phyloP scores from a whole-genome alignment of 2,113 vertebrate species.

The Prinia subflava region DNA sequence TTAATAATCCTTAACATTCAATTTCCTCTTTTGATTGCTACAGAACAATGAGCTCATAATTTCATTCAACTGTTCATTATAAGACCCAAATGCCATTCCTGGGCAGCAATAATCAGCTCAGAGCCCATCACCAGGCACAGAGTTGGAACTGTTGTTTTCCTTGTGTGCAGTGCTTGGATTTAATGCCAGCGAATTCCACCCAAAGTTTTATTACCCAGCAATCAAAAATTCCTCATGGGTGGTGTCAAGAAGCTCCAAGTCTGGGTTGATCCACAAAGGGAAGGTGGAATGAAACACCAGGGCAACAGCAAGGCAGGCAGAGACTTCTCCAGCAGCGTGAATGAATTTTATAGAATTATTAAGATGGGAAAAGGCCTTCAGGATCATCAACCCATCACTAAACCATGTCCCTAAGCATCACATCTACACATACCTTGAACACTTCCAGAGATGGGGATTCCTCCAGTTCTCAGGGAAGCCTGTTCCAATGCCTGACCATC shows the following conservation, averaged over 20 bases:
- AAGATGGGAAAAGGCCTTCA: not conserved
- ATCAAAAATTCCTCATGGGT: not conserved
- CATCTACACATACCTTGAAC: not conserved
- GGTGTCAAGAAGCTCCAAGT: not conserved
- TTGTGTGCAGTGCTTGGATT: not conserved
- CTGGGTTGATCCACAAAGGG: not conserved
- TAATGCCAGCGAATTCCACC: not conserved
- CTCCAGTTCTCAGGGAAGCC: not conserved
- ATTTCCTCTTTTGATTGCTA: slow-evolving; percentile 46
- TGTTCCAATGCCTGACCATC: not conserved
- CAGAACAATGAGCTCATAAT: slow-evolving; percentile 38
- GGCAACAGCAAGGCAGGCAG: not conserved
- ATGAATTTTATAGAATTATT: not conserved
- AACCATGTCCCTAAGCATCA: not conserved
- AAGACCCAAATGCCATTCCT: slow-evolving; percentile 48
- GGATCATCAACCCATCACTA: not conserved
- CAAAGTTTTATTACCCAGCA: not conserved
- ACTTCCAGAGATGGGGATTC: not conserved
- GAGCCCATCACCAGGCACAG: not conserved
- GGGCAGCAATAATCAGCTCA: slow-evolving; percentile 31
- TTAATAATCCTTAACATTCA: slow-evolving; percentile 54
- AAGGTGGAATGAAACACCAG: not conserved
- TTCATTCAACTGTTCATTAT: slow-evolving; percentile 48
- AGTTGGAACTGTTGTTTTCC: not conserved
- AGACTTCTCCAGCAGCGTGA: not conserved